Conservation (phyloP, 1,140 invertebrate species). For the Eulimnadia texana region DNA sequence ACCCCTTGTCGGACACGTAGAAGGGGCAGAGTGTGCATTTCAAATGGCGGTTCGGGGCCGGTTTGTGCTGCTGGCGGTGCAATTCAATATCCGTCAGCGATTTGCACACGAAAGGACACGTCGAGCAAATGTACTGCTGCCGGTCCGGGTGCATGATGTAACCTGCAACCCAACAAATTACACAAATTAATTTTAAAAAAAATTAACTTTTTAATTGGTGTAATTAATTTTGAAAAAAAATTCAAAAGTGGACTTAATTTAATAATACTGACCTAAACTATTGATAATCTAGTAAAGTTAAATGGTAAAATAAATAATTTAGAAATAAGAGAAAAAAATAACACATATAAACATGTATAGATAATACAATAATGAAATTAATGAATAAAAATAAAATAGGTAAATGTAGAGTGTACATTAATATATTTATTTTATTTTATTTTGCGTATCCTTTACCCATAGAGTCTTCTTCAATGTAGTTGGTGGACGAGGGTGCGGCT, state of each 20-base stretch:
- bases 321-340: neutral
- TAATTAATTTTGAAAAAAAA: no score
- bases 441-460: constrained; percentile 3
- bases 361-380: neutral
- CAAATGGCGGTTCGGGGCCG: constrained; percentile 48
- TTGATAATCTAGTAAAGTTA: neutral
- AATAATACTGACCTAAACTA: no score
- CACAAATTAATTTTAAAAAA: no score
- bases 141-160: constrained; percentile 12
- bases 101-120: constrained; percentile 56
- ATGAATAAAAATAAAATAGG: neutral
- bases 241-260: no score
- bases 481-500: neutral
- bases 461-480: neutral
- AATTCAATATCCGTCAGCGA: constrained; percentile 46
- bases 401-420: neutral
- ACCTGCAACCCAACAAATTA: neutral
- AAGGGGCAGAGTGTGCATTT: constrained; percentile 70
- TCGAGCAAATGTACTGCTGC: constrained; percentile 20
- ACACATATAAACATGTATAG: no score
- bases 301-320: neutral
- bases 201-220: no score
- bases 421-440: neutral
- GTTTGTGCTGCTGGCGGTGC: constrained; percentile 56
- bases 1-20: constrained; percentile 40